A percentile compares a stretch with the other conserved stretches of the same genome.
Evolutionary conservation across 2,113 vertebrate species (phyloP).

Genomic region (Tachysurus vachellii): DNA sequence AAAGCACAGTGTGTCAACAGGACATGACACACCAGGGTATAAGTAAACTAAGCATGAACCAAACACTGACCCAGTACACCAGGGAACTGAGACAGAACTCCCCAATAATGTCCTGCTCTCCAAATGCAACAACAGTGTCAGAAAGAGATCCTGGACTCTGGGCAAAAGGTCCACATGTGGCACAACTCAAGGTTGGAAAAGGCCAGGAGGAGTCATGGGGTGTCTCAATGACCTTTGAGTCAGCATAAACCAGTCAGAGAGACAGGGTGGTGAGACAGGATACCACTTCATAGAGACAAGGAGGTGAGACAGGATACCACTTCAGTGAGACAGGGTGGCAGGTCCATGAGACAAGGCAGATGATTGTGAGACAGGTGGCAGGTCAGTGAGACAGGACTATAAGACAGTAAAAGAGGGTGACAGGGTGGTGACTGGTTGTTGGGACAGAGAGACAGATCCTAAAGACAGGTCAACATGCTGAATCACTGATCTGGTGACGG

Average conservation of each 20-base stretch:
- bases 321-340: neutral
- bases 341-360: neutral
- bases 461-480: neutral
- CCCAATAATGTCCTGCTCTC: no score
- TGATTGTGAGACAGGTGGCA: no score
- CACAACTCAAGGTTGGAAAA: neutral
- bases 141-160: no score
- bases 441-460: neutral
- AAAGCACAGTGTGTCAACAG: neutral
- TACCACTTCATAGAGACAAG: neutral
- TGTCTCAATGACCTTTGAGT: neutral
- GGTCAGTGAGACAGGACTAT: neutral
- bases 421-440: no score
- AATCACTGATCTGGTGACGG: neutral
- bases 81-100: no score
- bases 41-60: no score
- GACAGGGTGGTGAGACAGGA: neutral
- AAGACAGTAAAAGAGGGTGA: no score
- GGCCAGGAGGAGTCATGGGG: neutral
- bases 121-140: no score
- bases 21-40: no score
- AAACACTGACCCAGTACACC: no score
- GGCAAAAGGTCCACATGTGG: no score
- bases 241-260: neutral
- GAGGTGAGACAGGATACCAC: neutral